Conservation (phyloP, 2,113 vertebrate genomes). For the Pseudopipra pipra region DNA sequence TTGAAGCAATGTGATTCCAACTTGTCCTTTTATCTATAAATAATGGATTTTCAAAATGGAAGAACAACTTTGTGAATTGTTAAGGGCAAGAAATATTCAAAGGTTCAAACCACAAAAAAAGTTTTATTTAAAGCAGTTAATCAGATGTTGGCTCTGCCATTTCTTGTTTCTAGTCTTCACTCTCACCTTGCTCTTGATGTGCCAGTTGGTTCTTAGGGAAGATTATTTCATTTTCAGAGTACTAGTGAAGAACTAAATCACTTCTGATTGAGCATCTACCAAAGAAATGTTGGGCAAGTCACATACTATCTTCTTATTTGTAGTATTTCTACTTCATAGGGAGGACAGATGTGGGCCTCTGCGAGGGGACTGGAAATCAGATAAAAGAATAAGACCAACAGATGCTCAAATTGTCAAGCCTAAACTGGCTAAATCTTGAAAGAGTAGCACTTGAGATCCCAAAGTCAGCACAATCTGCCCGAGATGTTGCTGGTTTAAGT, state of each 20-base stretch:
- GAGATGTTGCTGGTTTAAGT: not conserved
- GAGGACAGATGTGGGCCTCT: not conserved
- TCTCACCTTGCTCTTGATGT: not conserved
- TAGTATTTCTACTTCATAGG: not conserved
- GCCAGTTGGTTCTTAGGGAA: not conserved
- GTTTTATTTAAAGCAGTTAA: slow-evolving; percentile 11
- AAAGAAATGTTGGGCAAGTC: not conserved
- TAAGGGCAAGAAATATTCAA: not conserved
- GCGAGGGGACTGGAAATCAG: not conserved
- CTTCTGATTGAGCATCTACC: not conserved
- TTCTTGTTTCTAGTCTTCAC: not conserved
- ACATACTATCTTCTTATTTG: not conserved
- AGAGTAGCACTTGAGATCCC: not conserved
- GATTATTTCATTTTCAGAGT: not conserved
- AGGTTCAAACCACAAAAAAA: not conserved
- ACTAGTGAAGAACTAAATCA: not conserved
- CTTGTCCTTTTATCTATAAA: slow-evolving; percentile 3
- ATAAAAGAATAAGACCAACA: not conserved
- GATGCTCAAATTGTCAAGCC: not conserved
- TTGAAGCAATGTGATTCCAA: not conserved
- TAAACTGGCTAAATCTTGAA: not conserved
- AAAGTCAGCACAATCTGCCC: not conserved
- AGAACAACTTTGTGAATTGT: not conserved
- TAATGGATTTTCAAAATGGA: slow-evolving; percentile 24
- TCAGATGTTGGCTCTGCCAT: not conserved